Conservation (phyloP, 2,797 vertebrate species). For the Anableps anableps region DNA sequence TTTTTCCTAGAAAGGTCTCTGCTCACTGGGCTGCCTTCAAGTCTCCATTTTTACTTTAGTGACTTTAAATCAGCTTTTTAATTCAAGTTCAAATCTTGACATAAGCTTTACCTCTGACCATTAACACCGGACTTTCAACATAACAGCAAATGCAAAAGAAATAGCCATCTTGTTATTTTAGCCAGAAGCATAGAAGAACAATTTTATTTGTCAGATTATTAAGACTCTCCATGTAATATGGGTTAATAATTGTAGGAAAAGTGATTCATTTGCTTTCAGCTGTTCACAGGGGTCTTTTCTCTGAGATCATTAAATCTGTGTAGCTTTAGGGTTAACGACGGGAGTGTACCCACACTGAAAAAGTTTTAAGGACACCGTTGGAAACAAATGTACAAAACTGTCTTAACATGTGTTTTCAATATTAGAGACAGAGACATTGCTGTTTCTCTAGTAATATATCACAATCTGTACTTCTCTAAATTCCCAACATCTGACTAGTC, state of each 20-base stretch:
- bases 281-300: not conserved
- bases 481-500: not conserved
- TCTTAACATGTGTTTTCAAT: not conserved
- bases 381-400: not conserved
- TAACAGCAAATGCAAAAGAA: not conserved
- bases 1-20: too few relatives aligned
- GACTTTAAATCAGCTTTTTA: too few relatives aligned
- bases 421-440: not conserved
- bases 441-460: not conserved
- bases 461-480: conserved; percentile 6
- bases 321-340: not conserved
- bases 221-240: not conserved
- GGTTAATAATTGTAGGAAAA: not conserved
- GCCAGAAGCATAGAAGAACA: not conserved
- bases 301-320: not conserved
- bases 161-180: not conserved
- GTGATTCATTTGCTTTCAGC: not conserved
- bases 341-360: not conserved
- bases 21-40: too few relatives aligned
- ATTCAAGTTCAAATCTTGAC: too few relatives aligned
- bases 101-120: too few relatives aligned
- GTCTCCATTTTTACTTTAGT: too few relatives aligned
- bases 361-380: not conserved
- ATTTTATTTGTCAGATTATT: not conserved
- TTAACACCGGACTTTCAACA: too few relatives aligned